These are phyloP conservation scores for Drepanosiphum platanoidis DNA, from an alignment of 2,888 invertebrate species.

Conservation along the genomic window DNA sequence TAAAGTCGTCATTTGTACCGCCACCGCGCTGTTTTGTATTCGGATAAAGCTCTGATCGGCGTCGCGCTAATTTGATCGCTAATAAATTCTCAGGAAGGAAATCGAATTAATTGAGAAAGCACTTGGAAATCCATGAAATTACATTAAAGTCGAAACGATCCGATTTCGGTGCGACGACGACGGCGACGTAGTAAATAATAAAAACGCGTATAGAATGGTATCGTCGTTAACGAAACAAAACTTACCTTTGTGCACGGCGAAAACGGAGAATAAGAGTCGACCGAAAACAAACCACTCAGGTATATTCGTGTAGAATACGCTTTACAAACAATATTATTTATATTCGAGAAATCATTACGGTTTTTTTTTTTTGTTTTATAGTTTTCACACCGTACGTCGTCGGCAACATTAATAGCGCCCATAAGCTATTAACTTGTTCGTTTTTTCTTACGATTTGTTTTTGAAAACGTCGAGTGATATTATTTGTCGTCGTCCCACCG, in stretches of 20 bases:
- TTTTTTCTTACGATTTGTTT: too few species aligned
- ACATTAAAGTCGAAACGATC: conserved; percentile 16
- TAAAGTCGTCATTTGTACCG: background rate
- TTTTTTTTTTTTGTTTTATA: too few species aligned
- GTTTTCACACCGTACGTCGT: background rate
- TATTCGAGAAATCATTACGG: background rate
- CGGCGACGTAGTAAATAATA: conserved; percentile 1
- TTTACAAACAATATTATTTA: background rate
- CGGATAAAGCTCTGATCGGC: background rate
- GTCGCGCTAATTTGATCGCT: conserved; percentile 5
- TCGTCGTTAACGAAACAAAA: background rate
- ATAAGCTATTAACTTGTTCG: too few species aligned
- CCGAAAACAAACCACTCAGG: background rate
- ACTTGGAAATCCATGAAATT: conserved; percentile 5
- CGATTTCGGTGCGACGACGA: background rate
- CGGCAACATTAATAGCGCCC: too few species aligned
- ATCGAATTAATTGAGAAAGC: conserved; percentile 23
- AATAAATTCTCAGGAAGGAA: background rate
- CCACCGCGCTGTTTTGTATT: background rate
- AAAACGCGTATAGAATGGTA: conserved; percentile 12
- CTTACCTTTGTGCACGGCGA: background rate
- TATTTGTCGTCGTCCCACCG: too few species aligned
- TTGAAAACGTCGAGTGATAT: too few species aligned
- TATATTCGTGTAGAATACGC: background rate
- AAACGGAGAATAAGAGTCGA: background rate